phyloP scores from a whole-genome alignment of 2,797 vertebrate species.

The Percopsis omiscomaycus region DNA sequence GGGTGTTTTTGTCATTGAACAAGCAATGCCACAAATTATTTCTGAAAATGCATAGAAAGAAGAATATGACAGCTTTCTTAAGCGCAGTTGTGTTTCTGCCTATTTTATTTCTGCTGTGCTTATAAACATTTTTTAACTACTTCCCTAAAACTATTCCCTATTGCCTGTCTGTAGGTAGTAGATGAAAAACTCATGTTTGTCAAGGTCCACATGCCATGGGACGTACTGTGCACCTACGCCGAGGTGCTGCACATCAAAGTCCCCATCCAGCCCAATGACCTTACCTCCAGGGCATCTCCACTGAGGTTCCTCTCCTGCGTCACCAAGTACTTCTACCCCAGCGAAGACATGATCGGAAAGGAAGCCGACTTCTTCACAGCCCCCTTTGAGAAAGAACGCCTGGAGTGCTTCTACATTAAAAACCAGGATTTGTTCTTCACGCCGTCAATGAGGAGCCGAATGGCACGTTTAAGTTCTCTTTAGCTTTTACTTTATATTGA shows the following conservation, averaged over 20 bases:
- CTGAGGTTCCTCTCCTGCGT: slow-evolving; percentile 83
- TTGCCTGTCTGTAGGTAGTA: slow-evolving; percentile 71
- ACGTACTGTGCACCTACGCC: slow-evolving; percentile 84
- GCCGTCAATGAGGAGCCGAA: slow-evolving; percentile 89
- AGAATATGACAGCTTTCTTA: too few relatives aligned
- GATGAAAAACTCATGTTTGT: slow-evolving; percentile 84
- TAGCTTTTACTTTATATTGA: neutral
- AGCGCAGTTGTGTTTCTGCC: too few relatives aligned
- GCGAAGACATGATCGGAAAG: slow-evolving; percentile 81
- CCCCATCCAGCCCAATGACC: slow-evolving; percentile 83
- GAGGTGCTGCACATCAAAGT: slow-evolving; percentile 91
- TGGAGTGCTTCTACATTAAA: slow-evolving; percentile 80
- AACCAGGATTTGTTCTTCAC: slow-evolving; percentile 88
- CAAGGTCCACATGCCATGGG: slow-evolving; percentile 92
- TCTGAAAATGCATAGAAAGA: too few relatives aligned
- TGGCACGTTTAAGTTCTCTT: slow-evolving; percentile 75
- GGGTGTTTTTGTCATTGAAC: too few relatives aligned
- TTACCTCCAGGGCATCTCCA: slow-evolving; percentile 72
- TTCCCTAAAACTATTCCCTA: neutral
- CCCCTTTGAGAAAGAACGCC: slow-evolving; percentile 85
- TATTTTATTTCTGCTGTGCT: neutral
- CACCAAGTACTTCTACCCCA: slow-evolving; percentile 83
- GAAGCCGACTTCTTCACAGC: slow-evolving; percentile 92
- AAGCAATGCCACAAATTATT: too few relatives aligned
- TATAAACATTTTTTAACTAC: neutral